Base-by-base conservation (phyloP, 2,888 invertebrate genomes). In the Drosophila barbarae region DNA sequence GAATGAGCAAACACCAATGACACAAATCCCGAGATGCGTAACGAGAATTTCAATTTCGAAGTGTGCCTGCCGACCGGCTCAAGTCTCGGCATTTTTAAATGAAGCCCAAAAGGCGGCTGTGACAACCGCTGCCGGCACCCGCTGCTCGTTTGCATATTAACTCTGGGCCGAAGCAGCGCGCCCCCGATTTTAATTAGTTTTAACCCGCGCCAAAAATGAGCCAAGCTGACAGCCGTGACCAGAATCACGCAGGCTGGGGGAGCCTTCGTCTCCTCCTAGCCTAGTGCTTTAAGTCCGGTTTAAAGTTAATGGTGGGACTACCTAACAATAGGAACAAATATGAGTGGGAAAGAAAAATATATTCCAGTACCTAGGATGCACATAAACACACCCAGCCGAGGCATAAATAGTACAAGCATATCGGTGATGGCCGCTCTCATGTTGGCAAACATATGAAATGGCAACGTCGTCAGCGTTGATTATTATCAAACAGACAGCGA, bases 401-500 rank as follows among this genome's bases (percentile, higher is more conserved):
- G 32, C 39, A 23, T 23, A 23, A 23, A 23, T 23, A 23, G 3
- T 23, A 23, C 23, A 23, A 23, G 23, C 23, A 61, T 72, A 58
- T 74, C 53, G 47, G 30, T 57, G 76, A 78, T 69, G 82, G 68
- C 42, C 76, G 64, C 52, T 73, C 78, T 58, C 23, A 61, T 73
- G 58, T 69, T 65, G 60, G 64, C 73, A 80, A 79, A 80, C 64
- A 80, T 69, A 71, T 72, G 61, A 66, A 63, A 71, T 47, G 63
- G 64, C 46, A 50, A 44, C 55, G 65, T 57, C 51, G 67, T 61
- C 74, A 64, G 61, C 79, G 69, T 69, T 84, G 84, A 80, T 80
- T 80, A 78, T 79, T 76, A 79, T 82, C 82, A 80, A 82, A 84
- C 70, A 83, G 63, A 38, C 32, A 67, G 53, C 69, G 52, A 65